Evolutionary conservation across 2,797 vertebrate species (phyloP), one percentile per base, ranked within the genome.

Genomic region (Coluber constrictor): DNA sequence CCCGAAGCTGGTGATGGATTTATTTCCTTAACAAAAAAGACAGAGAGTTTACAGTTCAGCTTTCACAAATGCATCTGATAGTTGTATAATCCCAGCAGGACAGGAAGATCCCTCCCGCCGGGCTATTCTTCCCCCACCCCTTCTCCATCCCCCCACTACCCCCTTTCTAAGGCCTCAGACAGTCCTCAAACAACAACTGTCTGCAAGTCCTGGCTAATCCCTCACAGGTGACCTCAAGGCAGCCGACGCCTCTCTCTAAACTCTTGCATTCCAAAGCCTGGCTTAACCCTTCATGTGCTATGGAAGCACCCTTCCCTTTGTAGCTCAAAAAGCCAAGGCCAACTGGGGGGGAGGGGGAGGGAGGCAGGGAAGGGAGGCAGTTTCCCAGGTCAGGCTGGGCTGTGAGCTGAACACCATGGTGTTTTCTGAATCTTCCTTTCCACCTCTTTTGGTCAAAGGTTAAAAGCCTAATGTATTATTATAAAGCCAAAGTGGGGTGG

Each of bases 111-210:
- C 95, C 96, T 92, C 95, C 93, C 86, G 91, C 32, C 11, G 93
- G 95, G 95, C 92, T 92, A 93, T 94, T 94, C 93, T 94, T 90
- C 32, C 79, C 93, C 59, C 92, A 32, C 90, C 57, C 93, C n/a
- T 59, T 60, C 93, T 94, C 90, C 32, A 2, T 56, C 92, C 93
- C 90, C 91, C 93, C n/a, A 10, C 96, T 94, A 92, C 96, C 96
- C 96, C 95, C 96, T 93, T 95, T 95, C 96, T 89, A 89, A 92
- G 96, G 96, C 97, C 96, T 97, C 96, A 97, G 97, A 97, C 96
- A 96, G 96, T 97, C 93, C 96, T 98, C 97, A 97, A 97, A 98
- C 98, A 98, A 97, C 97, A 97, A 98, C 97, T 97, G 97, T 98
- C 97, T 98, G 97, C 97, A 96, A 92, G 95, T 95, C 96, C 96